A percentile compares a stretch with the other conserved stretches of the same genome.
These are phyloP conservation scores for Agrypnia vestita DNA, from an alignment of 1,140 invertebrate species.

Conservation along the genomic window DNA sequence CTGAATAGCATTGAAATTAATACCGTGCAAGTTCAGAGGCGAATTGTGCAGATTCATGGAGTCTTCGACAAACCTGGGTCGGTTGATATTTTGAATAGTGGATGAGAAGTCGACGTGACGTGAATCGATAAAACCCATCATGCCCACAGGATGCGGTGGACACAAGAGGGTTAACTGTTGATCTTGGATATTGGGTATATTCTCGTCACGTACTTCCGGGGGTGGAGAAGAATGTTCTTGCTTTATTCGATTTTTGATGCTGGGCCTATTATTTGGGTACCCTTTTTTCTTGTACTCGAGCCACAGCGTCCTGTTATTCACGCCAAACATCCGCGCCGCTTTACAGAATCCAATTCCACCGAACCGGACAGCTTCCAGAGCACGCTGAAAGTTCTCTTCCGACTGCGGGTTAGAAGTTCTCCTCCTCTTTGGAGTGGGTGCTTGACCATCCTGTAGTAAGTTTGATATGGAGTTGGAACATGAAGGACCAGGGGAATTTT, in stretches of 20 bases:
- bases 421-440: constrained; percentile 73
- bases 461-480: constrained; percentile 63
- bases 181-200: constrained; percentile 66
- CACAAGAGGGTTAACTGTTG: constrained; percentile 68
- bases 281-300: constrained; percentile 88
- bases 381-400: constrained; percentile 85
- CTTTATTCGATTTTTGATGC: constrained; percentile 81
- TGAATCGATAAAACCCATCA: constrained; percentile 76
- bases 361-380: constrained; percentile 84
- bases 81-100: constrained; percentile 67
- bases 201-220: constrained; percentile 66
- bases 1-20: constrained; percentile 84
- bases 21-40: constrained; percentile 80
- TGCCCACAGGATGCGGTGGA: constrained; percentile 70
- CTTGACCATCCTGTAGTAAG: constrained; percentile 53
- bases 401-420: constrained; percentile 81
- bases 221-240: constrained; percentile 76
- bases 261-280: constrained; percentile 83
- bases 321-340: constrained; percentile 85
- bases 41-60: constrained; percentile 68
- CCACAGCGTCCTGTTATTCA: constrained; percentile 89
- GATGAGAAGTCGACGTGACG: constrained; percentile 74
- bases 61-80: constrained; percentile 66
- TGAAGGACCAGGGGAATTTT: constrained; percentile 68
- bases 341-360: constrained; percentile 91